phyloP scores from a whole-genome alignment of 2,797 vertebrate genomes.

The Bucorvus abyssinicus region DNA sequence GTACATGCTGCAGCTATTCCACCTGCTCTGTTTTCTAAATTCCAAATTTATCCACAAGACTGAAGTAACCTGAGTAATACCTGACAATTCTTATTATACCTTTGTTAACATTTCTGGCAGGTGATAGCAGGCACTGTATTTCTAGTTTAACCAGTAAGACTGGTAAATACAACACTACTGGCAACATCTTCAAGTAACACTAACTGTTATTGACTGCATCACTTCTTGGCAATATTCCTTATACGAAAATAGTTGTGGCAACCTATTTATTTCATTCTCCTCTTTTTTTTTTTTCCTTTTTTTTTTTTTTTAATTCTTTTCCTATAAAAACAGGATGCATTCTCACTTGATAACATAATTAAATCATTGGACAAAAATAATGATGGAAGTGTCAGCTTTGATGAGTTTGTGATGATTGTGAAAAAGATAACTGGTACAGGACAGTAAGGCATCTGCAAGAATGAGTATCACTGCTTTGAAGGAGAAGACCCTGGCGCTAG shows the following conservation, averaged over 20 bases:
- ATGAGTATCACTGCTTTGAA: background rate
- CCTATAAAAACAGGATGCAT: constrained; percentile 43
- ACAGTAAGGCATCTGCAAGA: constrained; percentile 29
- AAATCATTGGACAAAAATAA: constrained; percentile 62
- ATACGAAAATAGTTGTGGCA: background rate
- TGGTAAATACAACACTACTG: background rate
- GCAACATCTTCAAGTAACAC: background rate
- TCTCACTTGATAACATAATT: constrained; percentile 58
- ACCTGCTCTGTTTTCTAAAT: background rate
- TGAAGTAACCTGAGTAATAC: background rate
- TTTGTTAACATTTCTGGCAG: background rate
- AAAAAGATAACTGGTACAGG: constrained; percentile 12
- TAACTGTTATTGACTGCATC: background rate
- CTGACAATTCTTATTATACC: background rate
- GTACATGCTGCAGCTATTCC: background rate
- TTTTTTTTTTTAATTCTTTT: background rate
- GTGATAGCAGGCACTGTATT: background rate
- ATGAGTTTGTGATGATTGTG: constrained; percentile 53
- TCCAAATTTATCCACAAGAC: background rate
- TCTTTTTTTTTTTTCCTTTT: background rate
- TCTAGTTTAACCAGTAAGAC: constrained; percentile 10
- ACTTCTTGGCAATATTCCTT: background rate
- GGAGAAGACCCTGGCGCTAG: background rate
- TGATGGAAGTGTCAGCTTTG: constrained; percentile 60
- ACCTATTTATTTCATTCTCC: background rate